Conservation (phyloP, 35 echinoderm and acorn worm species). For the Eucidaris tribuloides region DNA sequence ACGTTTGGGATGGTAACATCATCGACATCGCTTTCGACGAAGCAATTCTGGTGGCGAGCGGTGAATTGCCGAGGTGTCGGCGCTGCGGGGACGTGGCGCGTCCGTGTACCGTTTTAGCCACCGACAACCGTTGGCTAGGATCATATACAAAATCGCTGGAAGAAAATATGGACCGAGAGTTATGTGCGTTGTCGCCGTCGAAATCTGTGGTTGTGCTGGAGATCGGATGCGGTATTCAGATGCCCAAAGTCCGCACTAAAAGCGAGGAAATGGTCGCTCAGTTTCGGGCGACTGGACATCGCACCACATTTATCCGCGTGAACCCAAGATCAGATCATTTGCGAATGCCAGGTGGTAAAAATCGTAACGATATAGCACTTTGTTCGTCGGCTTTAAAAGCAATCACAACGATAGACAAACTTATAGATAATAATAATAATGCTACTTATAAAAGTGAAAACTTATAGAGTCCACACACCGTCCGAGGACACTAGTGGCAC, state of each 20-base stretch:
- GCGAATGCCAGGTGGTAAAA: not conserved
- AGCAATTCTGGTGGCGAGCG: not conserved
- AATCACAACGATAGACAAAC: not conserved
- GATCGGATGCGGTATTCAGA: conserved; percentile 13
- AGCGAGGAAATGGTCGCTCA: not conserved
- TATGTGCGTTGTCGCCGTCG: not conserved
- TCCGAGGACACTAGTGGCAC: too few species aligned
- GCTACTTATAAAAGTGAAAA: too few species aligned
- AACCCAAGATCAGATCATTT: not conserved
- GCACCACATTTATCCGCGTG: not conserved
- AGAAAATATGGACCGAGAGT: not conserved
- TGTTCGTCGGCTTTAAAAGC: not conserved
- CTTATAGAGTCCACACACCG: too few species aligned
- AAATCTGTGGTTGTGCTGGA: not conserved
- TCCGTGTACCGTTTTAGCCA: not conserved
- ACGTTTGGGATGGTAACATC: conserved; percentile 2
- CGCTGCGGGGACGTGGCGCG: not conserved
- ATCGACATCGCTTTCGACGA: not conserved
- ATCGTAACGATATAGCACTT: not conserved
- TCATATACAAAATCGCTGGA: not conserved
- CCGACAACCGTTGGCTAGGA: not conserved
- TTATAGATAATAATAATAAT: too few species aligned
- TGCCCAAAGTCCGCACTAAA: not conserved
- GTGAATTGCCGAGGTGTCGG: not conserved
- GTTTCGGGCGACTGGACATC: not conserved